Conservation (phyloP, 2,888 invertebrate species). For the Caenorhabditis angaria region DNA sequence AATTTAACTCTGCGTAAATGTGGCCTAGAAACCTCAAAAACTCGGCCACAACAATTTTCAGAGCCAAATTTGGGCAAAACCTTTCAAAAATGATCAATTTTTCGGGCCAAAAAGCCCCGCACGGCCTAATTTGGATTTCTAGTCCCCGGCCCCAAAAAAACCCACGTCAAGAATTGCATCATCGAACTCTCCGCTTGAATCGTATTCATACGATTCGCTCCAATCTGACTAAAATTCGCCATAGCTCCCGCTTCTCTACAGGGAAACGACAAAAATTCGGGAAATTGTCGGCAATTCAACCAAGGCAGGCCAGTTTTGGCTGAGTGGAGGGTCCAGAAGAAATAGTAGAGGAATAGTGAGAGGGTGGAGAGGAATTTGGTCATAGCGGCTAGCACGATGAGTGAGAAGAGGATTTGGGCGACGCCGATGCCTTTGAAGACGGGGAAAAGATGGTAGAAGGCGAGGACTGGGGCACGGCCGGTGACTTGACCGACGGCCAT, state of each 20-base stretch:
- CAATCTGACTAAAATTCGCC: slow-evolving; percentile 52
- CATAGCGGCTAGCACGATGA: slow-evolving; percentile 61
- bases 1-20: too few relatives aligned
- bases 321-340: slow-evolving; percentile 63
- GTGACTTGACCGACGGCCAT: slow-evolving; percentile 71
- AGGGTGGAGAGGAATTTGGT: slow-evolving; percentile 66
- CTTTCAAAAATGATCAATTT: too few relatives aligned
- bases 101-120: too few relatives aligned
- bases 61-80: too few relatives aligned
- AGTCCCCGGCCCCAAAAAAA: too few relatives aligned
- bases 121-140: too few relatives aligned
- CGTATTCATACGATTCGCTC: slow-evolving; percentile 48
- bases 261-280: slow-evolving; percentile 60
- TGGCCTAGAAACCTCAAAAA: too few relatives aligned
- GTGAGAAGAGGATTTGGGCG: slow-evolving; percentile 62
- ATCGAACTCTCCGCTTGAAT: slow-evolving; percentile 63
- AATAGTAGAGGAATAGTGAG: slow-evolving; percentile 64
- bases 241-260: slow-evolving; percentile 64
- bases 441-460: slow-evolving; percentile 70
- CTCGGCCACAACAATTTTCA: neutral
- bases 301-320: slow-evolving; percentile 67
- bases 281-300: slow-evolving; percentile 68
- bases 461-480: slow-evolving; percentile 70
- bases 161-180: slow-evolving; percentile 66
- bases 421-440: slow-evolving; percentile 71